These are phyloP conservation scores for Drosophila burlai DNA, from an alignment of 1,140 invertebrate genomes.

Conservation along the genomic window DNA sequence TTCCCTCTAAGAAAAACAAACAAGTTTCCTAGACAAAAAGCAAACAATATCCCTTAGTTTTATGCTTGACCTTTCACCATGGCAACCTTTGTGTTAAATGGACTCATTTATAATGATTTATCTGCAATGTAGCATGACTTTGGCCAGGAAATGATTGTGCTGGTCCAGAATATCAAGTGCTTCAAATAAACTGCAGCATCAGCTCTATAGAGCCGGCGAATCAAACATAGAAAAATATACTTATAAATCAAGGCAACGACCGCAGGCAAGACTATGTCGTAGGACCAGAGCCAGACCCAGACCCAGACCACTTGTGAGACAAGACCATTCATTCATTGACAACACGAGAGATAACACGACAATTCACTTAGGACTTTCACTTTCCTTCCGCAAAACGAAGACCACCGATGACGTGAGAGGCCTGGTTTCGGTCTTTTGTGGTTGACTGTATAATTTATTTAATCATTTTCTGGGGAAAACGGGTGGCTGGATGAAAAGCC, in stretches of 20 bases:
- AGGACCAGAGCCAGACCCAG: neutral
- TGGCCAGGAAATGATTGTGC: slow-evolving; percentile 29
- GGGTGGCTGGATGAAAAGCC: slow-evolving; percentile 9
- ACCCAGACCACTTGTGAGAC: slow-evolving; percentile 4
- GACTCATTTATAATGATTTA: slow-evolving; percentile 42
- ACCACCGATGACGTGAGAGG: slow-evolving; percentile 21
- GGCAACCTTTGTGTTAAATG: slow-evolving; percentile 7
- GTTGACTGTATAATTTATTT: slow-evolving; percentile 67
- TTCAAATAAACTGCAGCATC: neutral
- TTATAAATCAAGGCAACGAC: slow-evolving; percentile 1
- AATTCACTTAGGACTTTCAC: slow-evolving; percentile 37
- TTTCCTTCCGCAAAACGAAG: slow-evolving; percentile 9
- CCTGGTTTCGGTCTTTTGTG: slow-evolving; percentile 18
- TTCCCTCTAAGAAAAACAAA: neutral
- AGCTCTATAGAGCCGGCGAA: neutral
- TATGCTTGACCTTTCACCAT: slow-evolving; percentile 1
- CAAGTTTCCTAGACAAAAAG: slow-evolving; percentile 1
- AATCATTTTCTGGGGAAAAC: slow-evolving; percentile 55
- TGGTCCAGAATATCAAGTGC: slow-evolving; percentile 29
- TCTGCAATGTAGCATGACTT: slow-evolving; percentile 16
- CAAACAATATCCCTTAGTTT: neutral
- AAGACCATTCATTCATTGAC: slow-evolving; percentile 23
- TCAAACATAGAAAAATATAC: neutral
- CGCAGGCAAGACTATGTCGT: too few species aligned
- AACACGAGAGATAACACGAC: slow-evolving; percentile 14